Base-by-base conservation (phyloP, 2,113 vertebrate species). In the Rhombomys opimus region DNA sequence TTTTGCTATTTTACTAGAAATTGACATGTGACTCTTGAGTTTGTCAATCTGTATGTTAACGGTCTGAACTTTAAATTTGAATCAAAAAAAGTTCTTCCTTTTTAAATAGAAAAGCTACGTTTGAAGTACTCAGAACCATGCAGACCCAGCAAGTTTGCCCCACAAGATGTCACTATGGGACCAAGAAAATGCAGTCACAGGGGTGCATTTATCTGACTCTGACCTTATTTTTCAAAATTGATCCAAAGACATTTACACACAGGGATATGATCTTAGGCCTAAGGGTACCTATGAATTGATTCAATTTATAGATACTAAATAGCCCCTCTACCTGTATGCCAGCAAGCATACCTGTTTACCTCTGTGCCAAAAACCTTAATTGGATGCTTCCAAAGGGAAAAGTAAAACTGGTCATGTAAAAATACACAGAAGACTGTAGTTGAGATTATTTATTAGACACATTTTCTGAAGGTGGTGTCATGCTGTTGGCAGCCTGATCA, bases 91-190 rank as follows among this genome's bases (percentile, higher is more conserved):
- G 77, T 9, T 94, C 78, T 70, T 38, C 41, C 65, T 87, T 82
- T 90, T 85, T 41, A 94, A 90, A 11, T 23, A 87, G 84, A 38
- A 65, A 95, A 87, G 90, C 17, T 57, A 75, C 20, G 54, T 96
- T 75, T 54, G 75, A 89, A 90, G 17, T 77, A 77, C 65, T 67
- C 50, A 52, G 93, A 95, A 94, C 76, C 30, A 76, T 41, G 54
- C 12, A 93, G 68, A 32, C 14, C 23, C 20, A 76, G 85, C 50
- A 72, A 63, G 27, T 2, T 89, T 95, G 87, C 20, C 93, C 97
- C 97, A 97, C 92, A 95, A 98, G 96, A 94, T 98, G 97, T 97
- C 97, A 97, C 97, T 97, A 67, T 95, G 96, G 84, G 87, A 97
- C 85, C 68, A 93, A 91, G 65, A 82, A 96, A 97, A 92, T 76